Base-by-base conservation (phyloP, 2,888 invertebrate genomes). In the Tanaodytes sp. region DNA sequence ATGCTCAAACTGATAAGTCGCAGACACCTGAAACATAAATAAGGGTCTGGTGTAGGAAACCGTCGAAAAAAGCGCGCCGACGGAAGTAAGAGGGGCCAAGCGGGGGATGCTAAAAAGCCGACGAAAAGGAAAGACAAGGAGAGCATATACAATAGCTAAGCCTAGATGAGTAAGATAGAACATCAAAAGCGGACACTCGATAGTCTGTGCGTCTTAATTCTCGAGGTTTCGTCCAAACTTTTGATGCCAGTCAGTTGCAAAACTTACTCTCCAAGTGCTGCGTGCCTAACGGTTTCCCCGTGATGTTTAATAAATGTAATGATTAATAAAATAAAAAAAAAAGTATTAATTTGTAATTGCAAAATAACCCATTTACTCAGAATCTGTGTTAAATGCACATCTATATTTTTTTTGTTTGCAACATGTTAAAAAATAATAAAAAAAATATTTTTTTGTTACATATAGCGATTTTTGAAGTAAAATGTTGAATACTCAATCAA, bases 141-240 rank as follows among this genome's bases (percentile, higher is more conserved):
- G 45, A 12, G 2, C 23, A 8, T 23, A 5, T 23, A 4, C 8
- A 23, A 23, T 4, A 8, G 23, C 5, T 23, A 23, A 23, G 23
- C 23, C n/a, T 5, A 23, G 39, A 14, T 30, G 15, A 15, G 15
- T 57, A 14, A 45, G 62, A 68, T 1, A 18, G 57, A 20, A n/a
- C 16, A 52, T 45, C 27, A 42, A 52, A 40, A 62, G n/a, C n/a
- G 31, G 54, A 63, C 42, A 68, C 45, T 40, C 52, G 54, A 67
- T 61, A 54, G 67, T 55, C 49, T 30, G 52, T 58, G 54, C 58
- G 58, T 63, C 59, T 59, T 69, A 63, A 55, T 69, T 55, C 59
- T 55, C 30, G 51, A 49, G 68, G 63, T 68, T 58, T 68, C 63
- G 58, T 46, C 31, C 49, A 18, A 51, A 58, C 46, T 46, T 45